phyloP scores from a whole-genome alignment of 2,113 vertebrate genomes.

The Symphodus melops region DNA sequence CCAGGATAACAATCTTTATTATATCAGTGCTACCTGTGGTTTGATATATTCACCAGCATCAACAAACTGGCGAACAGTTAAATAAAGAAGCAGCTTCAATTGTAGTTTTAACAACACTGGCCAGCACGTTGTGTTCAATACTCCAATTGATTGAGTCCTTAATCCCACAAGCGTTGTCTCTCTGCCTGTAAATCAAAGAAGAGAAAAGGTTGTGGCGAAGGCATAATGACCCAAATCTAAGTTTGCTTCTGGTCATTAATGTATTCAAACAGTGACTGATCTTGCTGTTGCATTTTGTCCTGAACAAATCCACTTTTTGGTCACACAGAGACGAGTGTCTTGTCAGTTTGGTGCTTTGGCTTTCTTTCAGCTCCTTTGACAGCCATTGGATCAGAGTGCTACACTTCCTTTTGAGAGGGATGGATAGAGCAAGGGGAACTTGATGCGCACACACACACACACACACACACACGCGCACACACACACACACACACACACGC shows the following conservation, averaged over 20 bases:
- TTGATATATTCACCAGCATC: too few species aligned
- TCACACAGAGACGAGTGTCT: conserved; percentile 14
- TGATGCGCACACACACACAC: conserved; percentile 14
- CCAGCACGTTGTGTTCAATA: too few species aligned
- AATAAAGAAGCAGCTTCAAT: too few species aligned
- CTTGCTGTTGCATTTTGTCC: not conserved
- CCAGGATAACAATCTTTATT: too few species aligned
- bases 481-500: conserved; percentile 20
- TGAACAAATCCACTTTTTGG: not conserved
- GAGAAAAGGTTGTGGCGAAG: too few species aligned
- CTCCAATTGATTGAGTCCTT: too few species aligned
- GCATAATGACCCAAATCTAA: too few species aligned
- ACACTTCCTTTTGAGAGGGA: conserved; percentile 44
- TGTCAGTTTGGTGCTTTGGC: conserved; percentile 7
- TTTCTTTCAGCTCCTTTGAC: conserved; percentile 55
- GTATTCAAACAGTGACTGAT: not conserved
- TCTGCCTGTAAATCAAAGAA: too few species aligned
- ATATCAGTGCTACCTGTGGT: too few species aligned
- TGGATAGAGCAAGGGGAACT: conserved; percentile 43
- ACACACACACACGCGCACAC: conserved; percentile 29
- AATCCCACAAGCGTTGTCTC: too few species aligned
- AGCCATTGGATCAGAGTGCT: conserved; percentile 48
- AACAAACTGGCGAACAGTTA: too few species aligned
- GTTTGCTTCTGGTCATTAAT: not conserved
- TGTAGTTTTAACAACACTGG: too few species aligned